Evolutionary conservation across 2,113 vertebrate species (phyloP).

Genomic region (Rhipidura dahli): DNA sequence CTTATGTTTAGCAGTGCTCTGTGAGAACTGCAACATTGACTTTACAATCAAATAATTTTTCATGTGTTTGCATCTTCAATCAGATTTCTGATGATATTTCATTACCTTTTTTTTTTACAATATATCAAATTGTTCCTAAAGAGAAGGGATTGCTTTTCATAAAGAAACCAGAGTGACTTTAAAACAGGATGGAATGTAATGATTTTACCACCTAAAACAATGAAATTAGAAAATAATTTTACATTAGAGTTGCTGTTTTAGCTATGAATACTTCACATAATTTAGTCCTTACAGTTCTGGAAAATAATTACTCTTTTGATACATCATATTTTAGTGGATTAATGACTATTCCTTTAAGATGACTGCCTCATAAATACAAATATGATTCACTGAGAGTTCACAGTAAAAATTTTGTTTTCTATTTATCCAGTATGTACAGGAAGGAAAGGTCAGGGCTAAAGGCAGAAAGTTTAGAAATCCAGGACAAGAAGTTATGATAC

Average conservation of each 20-base stretch:
- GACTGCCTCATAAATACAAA: neutral
- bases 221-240: neutral
- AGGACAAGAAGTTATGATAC: neutral
- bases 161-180: neutral
- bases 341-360: neutral
- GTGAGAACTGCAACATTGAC: neutral
- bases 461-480: constrained; percentile 9
- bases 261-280: neutral
- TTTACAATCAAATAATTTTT: neutral
- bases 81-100: neutral
- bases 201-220: neutral
- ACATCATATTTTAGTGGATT: neutral
- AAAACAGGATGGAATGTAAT: neutral
- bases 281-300: neutral
- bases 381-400: neutral
- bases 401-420: neutral
- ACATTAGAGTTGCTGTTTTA: neutral
- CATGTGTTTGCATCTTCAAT: neutral
- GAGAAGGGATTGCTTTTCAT: neutral
- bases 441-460: constrained; percentile 29
- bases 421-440: neutral
- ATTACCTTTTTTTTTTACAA: neutral
- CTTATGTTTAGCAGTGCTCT: neutral
- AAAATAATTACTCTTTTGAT: neutral
- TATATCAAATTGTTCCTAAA: neutral